Evolutionary conservation across 2,113 vertebrate genomes (phyloP), one percentile per base, ranked within the genome.

Genomic region (Sitta europaea): DNA sequence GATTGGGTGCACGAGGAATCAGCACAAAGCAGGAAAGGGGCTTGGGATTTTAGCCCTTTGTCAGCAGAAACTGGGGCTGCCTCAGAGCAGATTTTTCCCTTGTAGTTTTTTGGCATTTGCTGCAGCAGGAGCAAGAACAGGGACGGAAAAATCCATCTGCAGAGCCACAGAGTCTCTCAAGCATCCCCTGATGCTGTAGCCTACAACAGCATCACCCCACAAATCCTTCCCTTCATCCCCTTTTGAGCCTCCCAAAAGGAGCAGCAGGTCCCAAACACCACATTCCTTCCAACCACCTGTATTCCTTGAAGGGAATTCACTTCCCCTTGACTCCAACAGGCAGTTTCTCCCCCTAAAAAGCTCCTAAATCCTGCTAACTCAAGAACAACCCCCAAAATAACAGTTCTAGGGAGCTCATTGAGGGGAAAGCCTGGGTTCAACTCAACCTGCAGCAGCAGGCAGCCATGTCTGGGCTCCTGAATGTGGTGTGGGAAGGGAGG

Each of bases 31-130:
- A 1, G 62, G 74, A 76, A 67, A 67, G 66, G 68, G 57, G 84
- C 76, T 87, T 57, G 76, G 80, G 58, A 50, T 61, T 92, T 78
- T 86, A 95, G 93, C 94, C 87, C 84, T 96, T 95, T 78, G 65
- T 79, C 93, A 85, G 93, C 91, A 96, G 86, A 81, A 90, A 72
- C 25, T 5, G 81, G 66, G 87, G 84, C 81, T 88, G 84, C 66
- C 66, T 85, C 5, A 0, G 36, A 65, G 89, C 53, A 21, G 45
- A 31, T 23, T 63, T 75, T 96, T 95, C 87, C 70, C 86, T 81
- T 81, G 48, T 68, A 75, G 76, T 53, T 94, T 95, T 94, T 96
- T 92, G 91, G 93, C 91, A 92, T 94, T 55, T 2, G 5, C 76
- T 81, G 61, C 83, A 78, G 43, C 8, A 2, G 23, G 59, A 92